Evolutionary conservation across 2,797 vertebrate species (phyloP), one percentile per base, ranked within the genome.

Genomic region (Periparus ater): DNA sequence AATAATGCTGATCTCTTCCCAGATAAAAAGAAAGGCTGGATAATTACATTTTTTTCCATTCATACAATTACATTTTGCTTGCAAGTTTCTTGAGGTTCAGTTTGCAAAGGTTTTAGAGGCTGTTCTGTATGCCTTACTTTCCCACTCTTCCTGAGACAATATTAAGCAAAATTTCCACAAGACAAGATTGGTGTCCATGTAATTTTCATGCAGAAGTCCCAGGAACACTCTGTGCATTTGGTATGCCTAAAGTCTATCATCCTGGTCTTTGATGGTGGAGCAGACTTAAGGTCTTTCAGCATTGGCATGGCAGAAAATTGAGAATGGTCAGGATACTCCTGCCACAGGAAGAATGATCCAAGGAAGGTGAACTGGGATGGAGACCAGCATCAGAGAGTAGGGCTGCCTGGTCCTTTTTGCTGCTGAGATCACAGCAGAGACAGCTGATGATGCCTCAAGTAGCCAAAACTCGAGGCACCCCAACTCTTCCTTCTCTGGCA

Each of bases 1-100:
- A 82, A 90, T 80, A 97, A 74, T 51, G 29, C 38, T 87, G 63
- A 76, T 95, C n/a, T 91, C 50, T 89, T 93, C 36, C 54, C 36
- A 90, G 50, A 85, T 53, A 72, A 93, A 80, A 83, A 22, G 45
- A 89, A 68, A 90, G 29, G 18, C 44, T 68, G 53, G 30, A 68
- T 77, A 94, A 81, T 88, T 62, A 45, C 25, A 13, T 54, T 91
- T 93, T 91, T 88, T 81, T n/a, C 13, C 26, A 58, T 76, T 90
- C 51, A 47, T 55, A 81, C 9, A 74, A 61, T 92, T 86, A 47
- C 14, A 72, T 88, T 93, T 88, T 75, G 1, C 32, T 82, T 54
- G 30, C 26, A 87, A 87, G 51, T 89, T 93, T 90, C 70, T 79
- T 8, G 7, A 67, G 26, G 17, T 80, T 85, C 45, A 82, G 30